Base-by-base conservation (phyloP, 2,888 invertebrate species). In the Synergus itoensis region DNA sequence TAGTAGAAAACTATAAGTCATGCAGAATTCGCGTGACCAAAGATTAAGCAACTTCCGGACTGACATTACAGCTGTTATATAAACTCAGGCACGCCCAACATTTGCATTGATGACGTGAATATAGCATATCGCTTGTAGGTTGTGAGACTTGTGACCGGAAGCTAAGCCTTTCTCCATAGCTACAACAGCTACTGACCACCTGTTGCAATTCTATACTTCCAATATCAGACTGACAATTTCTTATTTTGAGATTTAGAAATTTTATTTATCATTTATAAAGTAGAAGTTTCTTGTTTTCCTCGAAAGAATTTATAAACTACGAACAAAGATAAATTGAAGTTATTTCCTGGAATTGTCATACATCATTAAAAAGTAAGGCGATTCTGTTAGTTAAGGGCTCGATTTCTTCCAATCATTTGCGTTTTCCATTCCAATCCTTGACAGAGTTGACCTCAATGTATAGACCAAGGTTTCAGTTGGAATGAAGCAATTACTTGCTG, bases 401-500 rank as follows among this genome's bases (percentile, higher is more conserved):
- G 11, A 60, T 21, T n/a, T 28, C 28, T 21, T 48, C 45, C 14
- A 14, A 45, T 18, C 21, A 28, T 69, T 69, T 69, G 16, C 7
- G 21, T 69, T 48, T 48, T 45, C 5, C 43, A 3, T 12, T 21
- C 28, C 43, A 12, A 21, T 16, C 14, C 28, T 28, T 28, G 21
- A 3, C 45, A 45, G 8, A 48, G 28, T 36, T 69, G 78, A 84
- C 81, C 84, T 75, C 81, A 81, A 81, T 79, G 79, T 81, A 81
- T 79, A 81, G 78, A 78, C 62, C 28, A 81, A 73, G 79, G 79
- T 79, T 81, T 67, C 79, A 81, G 79, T 75, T 80, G 82, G 89
- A 90, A 91, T 89, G 90, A 91, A 90, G 89, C 91, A 91, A 91
- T 91, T 91, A 91, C 88, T 88, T 87, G 88, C 89, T 91, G 91